Conservation (phyloP, 2,113 vertebrate species). For the Hipposideros armiger region DNA sequence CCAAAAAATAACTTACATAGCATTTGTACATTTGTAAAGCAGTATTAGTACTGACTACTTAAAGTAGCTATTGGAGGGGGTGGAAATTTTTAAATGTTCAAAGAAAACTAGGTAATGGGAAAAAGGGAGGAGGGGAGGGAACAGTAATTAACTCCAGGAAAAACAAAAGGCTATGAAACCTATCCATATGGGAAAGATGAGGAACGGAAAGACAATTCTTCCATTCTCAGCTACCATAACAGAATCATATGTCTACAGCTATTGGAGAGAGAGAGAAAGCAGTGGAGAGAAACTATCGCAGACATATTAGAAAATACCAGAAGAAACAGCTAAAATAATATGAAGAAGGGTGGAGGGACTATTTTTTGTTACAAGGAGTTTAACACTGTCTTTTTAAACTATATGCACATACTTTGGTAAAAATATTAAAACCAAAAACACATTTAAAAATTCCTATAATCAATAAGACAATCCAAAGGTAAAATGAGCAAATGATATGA, state of each 20-base stretch:
- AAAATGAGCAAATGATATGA: conserved; percentile 19
- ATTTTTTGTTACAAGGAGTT: conserved; percentile 20
- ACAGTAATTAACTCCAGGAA: not conserved
- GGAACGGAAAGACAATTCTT: not conserved
- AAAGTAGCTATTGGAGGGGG: not conserved
- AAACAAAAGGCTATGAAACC: conserved; percentile 2
- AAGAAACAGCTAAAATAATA: conserved; percentile 25
- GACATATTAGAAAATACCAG: not conserved
- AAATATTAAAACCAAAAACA: conserved; percentile 18
- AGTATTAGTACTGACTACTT: not conserved
- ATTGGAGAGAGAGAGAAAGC: not conserved
- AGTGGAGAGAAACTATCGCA: not conserved
- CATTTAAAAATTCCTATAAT: conserved; percentile 10
- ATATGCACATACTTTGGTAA: not conserved
- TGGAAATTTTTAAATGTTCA: not conserved
- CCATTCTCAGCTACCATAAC: not conserved
- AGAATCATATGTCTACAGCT: not conserved
- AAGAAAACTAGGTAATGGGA: conserved; percentile 6
- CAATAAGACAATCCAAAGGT: not conserved
- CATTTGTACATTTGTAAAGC: not conserved
- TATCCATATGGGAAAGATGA: not conserved
- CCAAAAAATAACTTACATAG: not conserved
- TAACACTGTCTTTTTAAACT: conserved; percentile 12
- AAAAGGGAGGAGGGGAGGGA: not conserved
- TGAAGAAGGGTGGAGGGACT: not conserved